Evolutionary conservation across 2,888 invertebrate genomes (phyloP), one percentile per base, ranked within the genome.

Genomic region (Tillus elongatus): DNA sequence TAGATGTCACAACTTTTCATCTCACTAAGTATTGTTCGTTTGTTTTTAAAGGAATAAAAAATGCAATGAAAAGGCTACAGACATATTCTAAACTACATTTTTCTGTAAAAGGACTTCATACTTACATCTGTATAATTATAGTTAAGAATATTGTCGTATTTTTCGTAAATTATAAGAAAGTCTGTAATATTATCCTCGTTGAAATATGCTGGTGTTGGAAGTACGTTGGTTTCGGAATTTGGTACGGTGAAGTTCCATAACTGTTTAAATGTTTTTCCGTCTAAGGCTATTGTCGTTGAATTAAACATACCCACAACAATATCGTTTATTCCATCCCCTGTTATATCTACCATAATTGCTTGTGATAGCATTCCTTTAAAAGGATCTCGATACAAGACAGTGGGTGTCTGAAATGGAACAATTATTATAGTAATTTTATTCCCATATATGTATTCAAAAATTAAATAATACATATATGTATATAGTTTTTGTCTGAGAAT

Each of bases 201-300:
- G 53, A 79, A 88, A 60, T 77, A 85, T 1, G 82, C 86, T 2
- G 83, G 82, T 8, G 82, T 78, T 27, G 86, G 84, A 33, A 82
- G 75, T 51, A 83, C 82, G 50, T 81, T 79, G 8, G 81, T 75
- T 62, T 84, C 81, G 3, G 82, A 74, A 52, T 67, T 60, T 1
- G 77, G 73, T 41, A 81, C 70, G 0, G 77, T 73, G 47, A 73
- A 79, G 48, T 81, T 82, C 87, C 87, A 87, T n/a, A 87, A 56
- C 50, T 73, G 70, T 30, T 70, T 57, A 45, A 76, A 79, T 6
- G 73, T 77, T 15, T 66, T 60, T 1, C 87, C 87, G 63, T 86
- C 72, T 44, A 84, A 75, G 2, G 85, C 84, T 38, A 78, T 66
- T 4, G 86, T 70, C 1, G 76, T 77, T 2, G 82, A 77, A 56